Evolutionary conservation across 2,113 vertebrate genomes (phyloP), one percentile per base, ranked within the genome.

Genomic region (Mungos mungo): DNA sequence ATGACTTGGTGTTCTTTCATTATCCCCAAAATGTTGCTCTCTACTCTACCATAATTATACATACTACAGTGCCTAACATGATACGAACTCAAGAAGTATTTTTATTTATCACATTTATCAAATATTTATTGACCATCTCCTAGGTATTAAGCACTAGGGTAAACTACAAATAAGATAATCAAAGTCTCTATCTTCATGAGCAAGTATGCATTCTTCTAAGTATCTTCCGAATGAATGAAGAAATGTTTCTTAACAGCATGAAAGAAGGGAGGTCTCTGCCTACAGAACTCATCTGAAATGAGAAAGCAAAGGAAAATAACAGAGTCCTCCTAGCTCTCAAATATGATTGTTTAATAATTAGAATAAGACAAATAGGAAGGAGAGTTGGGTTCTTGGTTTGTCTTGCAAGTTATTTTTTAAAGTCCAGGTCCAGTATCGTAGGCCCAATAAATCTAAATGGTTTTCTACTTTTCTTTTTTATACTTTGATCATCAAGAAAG

Each of bases 21-120:
- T 96, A 91, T 86, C 35, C 68, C 54, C 57, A 11, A 95, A 93
- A 91, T 90, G 83, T 41, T 13, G 29, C 77, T 96, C 96, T 63
- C 52, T 92, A 41, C 35, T 83, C 29, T 83, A 52, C 74, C 38
- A 29, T 84, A 76, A 79, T 93, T 23, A 69, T 80, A 50, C 81
- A 93, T 90, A 91, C 15, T 38, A 41, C 27, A 88, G 68, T 65
- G 33, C 47, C 41, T 89, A 76, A 79, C 5, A 88, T 86, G 74
- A 69, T 68, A 88, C 57, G 63, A 89, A 92, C n/a, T 93, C 27
- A 65, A 80, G 79, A 57, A 65, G 21, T 38, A 27, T 87, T 96
- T 65, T 81, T 47, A 68, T 86, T 91, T 25, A 45, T 94, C 87
- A 47, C 14, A 72, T 31, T 68, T 72, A 47, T 54, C 50, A 45